Evolutionary conservation across 2,888 invertebrate genomes (phyloP).

Genomic region (Halictus ligatus): DNA sequence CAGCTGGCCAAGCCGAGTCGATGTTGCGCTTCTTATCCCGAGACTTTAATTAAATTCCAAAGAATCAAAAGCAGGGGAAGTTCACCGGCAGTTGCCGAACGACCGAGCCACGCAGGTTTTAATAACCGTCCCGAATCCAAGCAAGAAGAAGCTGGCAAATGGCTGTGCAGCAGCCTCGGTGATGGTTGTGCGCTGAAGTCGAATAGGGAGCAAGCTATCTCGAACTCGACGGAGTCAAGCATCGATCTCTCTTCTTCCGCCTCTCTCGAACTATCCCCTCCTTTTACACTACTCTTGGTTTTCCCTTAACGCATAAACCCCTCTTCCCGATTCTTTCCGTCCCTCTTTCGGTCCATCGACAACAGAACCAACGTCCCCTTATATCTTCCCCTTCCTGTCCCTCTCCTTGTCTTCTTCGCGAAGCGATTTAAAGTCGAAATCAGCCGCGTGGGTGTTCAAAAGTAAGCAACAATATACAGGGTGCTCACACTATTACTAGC

Average conservation of each 20-base stretch:
- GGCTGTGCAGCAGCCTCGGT: constrained; percentile 70
- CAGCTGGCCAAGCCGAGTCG: constrained; percentile 38
- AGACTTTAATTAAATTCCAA: constrained; percentile 74
- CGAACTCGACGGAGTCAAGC: constrained; percentile 73
- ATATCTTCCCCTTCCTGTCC: constrained; percentile 42
- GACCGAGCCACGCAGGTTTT: constrained; percentile 72
- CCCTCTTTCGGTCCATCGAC: constrained; percentile 31
- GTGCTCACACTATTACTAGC: no score
- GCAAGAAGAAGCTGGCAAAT: constrained; percentile 78
- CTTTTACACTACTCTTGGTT: constrained; percentile 14
- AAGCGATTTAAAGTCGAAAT: background rate
- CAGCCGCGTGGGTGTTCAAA: background rate
- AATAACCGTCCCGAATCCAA: constrained; percentile 74
- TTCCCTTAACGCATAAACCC: constrained; percentile 19
- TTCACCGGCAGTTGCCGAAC: constrained; percentile 52
- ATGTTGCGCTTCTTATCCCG: constrained; percentile 55
- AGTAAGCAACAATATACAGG: background rate
- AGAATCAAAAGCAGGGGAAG: constrained; percentile 69
- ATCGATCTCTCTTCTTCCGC: constrained; percentile 75
- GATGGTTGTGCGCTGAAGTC: constrained; percentile 60
- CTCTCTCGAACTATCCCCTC: constrained; percentile 51
- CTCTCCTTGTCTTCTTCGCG: background rate
- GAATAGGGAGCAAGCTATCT: constrained; percentile 61
- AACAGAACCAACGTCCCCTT: constrained; percentile 4
- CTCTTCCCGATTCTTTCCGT: constrained; percentile 24